Evolutionary conservation across 2,888 invertebrate genomes (phyloP).

Genomic region (Ormia ochracea): DNA sequence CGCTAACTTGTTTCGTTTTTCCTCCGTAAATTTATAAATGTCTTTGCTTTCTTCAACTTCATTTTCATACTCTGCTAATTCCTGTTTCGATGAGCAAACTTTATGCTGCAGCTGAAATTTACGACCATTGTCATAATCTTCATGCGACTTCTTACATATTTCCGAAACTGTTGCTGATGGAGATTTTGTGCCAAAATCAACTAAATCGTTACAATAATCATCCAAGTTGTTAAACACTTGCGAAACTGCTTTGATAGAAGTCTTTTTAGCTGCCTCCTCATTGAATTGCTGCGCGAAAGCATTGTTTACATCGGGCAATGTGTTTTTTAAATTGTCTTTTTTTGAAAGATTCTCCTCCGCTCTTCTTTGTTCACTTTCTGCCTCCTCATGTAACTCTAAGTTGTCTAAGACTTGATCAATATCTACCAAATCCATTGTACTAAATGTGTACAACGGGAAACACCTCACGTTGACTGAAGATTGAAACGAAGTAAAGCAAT

Average conservation of each 20-base stretch:
- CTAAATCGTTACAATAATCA: constrained; percentile 78
- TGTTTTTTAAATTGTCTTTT: constrained; percentile 29
- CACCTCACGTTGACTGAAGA: not conserved
- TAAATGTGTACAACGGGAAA: not conserved
- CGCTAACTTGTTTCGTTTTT: constrained; percentile 10
- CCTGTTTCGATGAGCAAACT: constrained; percentile 36
- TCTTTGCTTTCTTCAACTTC: constrained; percentile 66
- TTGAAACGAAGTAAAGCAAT: constrained; percentile 9
- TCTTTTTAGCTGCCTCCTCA: constrained; percentile 66
- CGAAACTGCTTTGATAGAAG: constrained; percentile 78
- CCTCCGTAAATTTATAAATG: constrained; percentile 71
- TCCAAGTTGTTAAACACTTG: constrained; percentile 82
- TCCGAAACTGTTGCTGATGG: not conserved
- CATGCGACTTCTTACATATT: constrained; percentile 23
- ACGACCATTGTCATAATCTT: constrained; percentile 21
- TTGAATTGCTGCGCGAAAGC: constrained; percentile 63
- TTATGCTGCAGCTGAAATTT: constrained; percentile 23
- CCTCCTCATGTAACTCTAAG: constrained; percentile 87
- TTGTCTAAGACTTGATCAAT: constrained; percentile 90
- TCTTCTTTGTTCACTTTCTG: constrained; percentile 67
- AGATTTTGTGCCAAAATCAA: constrained; percentile 67
- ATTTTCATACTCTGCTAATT: constrained; percentile 63
- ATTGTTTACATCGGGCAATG: constrained; percentile 24
- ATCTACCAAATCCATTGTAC: constrained; percentile 80
- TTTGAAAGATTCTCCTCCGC: constrained; percentile 23